Conservation (phyloP, 1,140 invertebrate species). For the Solen grandis region DNA sequence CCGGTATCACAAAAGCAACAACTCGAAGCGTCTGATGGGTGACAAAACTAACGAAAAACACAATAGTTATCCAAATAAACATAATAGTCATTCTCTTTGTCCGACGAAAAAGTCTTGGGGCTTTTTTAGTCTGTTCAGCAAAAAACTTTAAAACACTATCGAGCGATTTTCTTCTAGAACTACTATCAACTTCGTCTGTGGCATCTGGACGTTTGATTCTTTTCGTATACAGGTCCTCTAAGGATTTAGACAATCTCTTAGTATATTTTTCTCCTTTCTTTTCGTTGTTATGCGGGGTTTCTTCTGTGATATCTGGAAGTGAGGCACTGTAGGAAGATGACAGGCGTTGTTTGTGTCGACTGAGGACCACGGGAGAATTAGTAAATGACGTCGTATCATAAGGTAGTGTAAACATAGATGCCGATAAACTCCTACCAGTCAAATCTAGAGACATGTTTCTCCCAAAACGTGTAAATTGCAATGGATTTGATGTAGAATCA, state of each 20-base stretch:
- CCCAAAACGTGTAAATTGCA: too few relatives aligned
- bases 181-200: background rate
- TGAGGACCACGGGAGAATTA: too few relatives aligned
- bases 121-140: too few relatives aligned
- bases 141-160: background rate
- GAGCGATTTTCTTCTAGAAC: background rate
- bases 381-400: too few relatives aligned
- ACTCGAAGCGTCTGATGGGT: background rate
- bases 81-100: background rate
- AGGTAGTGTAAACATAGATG: too few relatives aligned
- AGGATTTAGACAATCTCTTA: background rate
- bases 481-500: too few relatives aligned
- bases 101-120: background rate
- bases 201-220: background rate
- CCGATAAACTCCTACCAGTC: too few relatives aligned
- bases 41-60: conserved; percentile 1
- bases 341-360: too few relatives aligned
- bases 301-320: too few relatives aligned
- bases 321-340: too few relatives aligned
- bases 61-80: background rate
- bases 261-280: background rate
- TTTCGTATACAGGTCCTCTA: background rate
- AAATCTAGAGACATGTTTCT: too few relatives aligned
- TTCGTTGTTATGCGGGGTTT: too few relatives aligned
- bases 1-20: background rate